These are phyloP conservation scores for Myrmophylax atrothorax DNA, from an alignment of 2,113 vertebrate genomes.

Conservation along the genomic window DNA sequence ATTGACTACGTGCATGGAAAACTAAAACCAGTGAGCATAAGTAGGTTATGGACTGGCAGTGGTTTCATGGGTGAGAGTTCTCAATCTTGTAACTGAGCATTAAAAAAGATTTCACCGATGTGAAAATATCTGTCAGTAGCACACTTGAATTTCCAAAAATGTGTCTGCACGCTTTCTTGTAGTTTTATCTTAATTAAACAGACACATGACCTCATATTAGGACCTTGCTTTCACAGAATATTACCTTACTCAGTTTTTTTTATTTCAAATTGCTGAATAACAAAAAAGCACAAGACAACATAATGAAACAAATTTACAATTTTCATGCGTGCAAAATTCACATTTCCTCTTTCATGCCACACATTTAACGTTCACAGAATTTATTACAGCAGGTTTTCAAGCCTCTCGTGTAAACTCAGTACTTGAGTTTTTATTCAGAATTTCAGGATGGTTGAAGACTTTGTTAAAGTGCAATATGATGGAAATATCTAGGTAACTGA, in stretches of 20 bases:
- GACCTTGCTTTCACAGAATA: neutral
- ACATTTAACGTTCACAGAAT: neutral
- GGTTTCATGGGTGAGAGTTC: neutral
- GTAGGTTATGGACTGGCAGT: neutral
- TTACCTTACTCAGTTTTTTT: neutral
- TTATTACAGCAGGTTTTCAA: slow-evolving; percentile 56
- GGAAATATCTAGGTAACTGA: neutral
- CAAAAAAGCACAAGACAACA: neutral
- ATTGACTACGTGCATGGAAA: neutral
- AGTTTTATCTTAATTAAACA: neutral
- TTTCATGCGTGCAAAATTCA: neutral
- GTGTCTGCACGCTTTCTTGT: neutral
- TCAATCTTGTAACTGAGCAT: neutral
- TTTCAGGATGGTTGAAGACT: neutral
- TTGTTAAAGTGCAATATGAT: neutral
- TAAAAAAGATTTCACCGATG: neutral
- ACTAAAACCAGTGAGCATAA: neutral
- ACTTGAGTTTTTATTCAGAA: neutral
- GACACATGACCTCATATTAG: neutral
- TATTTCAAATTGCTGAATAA: neutral
- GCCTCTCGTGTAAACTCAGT: neutral
- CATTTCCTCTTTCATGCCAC: slow-evolving; percentile 3
- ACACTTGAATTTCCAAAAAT: neutral
- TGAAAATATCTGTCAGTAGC: neutral
- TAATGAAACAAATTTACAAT: neutral